Base-by-base conservation (phyloP, 2,888 invertebrate species). In the Temnothorax ravouxi region DNA sequence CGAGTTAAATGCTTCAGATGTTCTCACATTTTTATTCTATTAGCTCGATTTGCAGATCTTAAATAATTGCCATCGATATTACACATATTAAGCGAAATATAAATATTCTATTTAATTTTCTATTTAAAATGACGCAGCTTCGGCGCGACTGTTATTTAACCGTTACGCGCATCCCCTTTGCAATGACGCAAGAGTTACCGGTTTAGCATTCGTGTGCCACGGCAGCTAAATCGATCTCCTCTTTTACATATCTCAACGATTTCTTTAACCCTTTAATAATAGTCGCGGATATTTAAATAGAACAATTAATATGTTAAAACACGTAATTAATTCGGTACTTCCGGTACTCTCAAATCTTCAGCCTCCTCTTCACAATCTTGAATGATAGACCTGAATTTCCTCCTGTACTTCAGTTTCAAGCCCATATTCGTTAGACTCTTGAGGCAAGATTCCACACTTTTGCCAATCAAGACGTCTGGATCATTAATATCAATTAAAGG, bases 181-280 rank as follows among this genome's bases (percentile, higher is more conserved):
- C 1, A 47, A 59, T 29, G 44, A 71, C 18, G 38, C 47, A 18
- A 38, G 13, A 67, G 18, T 72, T 80, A 80, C 79, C 79, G 79
- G 79, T 80, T 80, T 72, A 59, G 5, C 56, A 21, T 59, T 72
- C 47, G 18, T 52, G 3, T 71, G 71, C 21, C 50, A 52, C 25
- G 21, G 8, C 59, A 80, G 72, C 79, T 80, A 80, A 80, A 80
- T 80, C 79, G 79, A 80, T 80, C 47, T 59, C 21, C 56, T 59
- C 21, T 72, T 80, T 64, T 80, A 59, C 59, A 72, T 72, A 80
- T 80, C 79, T 80, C 72, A 71, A 80, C 79, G 74, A 59, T 80
- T 80, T 72, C 74, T 80, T 72, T 13, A 80, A 80, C 72, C 47
- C 74, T 59, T 77, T 80, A 67, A 67, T 80, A 59, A 59, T 59